Percentiles rank a stretch among this genome's conserved stretches.
Evolutionary conservation across 1,140 invertebrate genomes (phyloP).

Genomic region (Diorhabda elongata): DNA sequence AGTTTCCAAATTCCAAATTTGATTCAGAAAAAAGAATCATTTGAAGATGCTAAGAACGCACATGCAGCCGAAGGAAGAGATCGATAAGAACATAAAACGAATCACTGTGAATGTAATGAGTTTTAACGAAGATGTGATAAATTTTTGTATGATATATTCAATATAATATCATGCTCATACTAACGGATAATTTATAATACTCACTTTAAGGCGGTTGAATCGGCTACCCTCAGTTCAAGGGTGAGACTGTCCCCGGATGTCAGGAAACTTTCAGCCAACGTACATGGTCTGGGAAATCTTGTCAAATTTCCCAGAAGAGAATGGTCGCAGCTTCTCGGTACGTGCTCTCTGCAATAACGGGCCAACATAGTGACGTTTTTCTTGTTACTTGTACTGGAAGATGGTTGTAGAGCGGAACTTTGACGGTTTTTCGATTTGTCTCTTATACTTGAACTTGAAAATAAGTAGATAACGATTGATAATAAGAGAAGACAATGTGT

Average conservation of each 20-base stretch:
- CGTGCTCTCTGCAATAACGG: slow-evolving; percentile 70
- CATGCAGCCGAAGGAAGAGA: no score
- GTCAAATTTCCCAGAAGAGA: slow-evolving; percentile 58
- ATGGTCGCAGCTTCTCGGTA: slow-evolving; percentile 75
- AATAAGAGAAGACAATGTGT: no score
- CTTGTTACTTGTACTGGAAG: slow-evolving; percentile 47
- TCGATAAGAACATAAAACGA: no score
- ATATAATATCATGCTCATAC: no score
- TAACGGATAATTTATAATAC: background rate
- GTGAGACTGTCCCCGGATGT: slow-evolving; percentile 76
- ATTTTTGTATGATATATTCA: no score
- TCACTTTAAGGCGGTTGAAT: slow-evolving; percentile 77
- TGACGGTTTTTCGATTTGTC: slow-evolving; percentile 37
- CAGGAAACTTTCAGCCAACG: slow-evolving; percentile 76
- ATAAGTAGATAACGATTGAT: background rate
- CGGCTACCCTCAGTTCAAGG: slow-evolving; percentile 70
- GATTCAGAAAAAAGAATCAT: no score
- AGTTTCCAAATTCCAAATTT: no score
- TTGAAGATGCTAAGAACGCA: no score
- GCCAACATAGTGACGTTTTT: slow-evolving; percentile 69
- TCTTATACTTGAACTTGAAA: slow-evolving; percentile 30
- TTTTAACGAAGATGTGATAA: no score
- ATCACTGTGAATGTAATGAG: no score
- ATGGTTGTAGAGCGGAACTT: slow-evolving; percentile 11
- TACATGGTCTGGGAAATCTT: slow-evolving; percentile 63